Conservation (phyloP, 1,140 invertebrate species). For the Palaemon carinicauda region DNA sequence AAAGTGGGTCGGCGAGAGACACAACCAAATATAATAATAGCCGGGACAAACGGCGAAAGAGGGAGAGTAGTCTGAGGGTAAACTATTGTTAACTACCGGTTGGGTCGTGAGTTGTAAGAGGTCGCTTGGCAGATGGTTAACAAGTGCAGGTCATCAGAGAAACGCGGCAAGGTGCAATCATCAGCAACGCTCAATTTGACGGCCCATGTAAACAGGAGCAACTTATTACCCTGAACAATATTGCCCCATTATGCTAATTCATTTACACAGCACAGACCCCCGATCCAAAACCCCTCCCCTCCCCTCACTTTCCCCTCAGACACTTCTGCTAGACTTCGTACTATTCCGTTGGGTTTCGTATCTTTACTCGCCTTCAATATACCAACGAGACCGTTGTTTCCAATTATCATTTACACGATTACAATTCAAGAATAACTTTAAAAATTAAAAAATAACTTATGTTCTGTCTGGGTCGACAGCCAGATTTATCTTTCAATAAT, state of each 20-base stretch:
- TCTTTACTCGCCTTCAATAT: neutral
- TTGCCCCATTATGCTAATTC: conserved; percentile 57
- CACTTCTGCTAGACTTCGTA: neutral
- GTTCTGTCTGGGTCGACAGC: too few relatives aligned
- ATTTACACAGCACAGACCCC: conserved; percentile 50
- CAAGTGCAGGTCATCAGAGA: conserved; percentile 14
- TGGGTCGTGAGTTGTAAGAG: neutral
- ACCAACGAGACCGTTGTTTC: too few relatives aligned
- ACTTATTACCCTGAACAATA: conserved; percentile 55
- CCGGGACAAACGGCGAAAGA: neutral
- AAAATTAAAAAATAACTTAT: too few relatives aligned
- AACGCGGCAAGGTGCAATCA: conserved; percentile 52
- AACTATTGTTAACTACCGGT: neutral
- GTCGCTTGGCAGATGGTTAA: neutral
- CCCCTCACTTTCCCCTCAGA: too few relatives aligned
- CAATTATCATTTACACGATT: too few relatives aligned
- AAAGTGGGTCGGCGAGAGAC: too few relatives aligned
- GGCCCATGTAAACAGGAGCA: conserved; percentile 50
- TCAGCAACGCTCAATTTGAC: conserved; percentile 53
- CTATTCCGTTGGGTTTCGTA: conserved; percentile 27
- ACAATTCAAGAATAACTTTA: too few relatives aligned
- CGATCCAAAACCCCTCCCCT: neutral
- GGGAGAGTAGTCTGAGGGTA: neutral
- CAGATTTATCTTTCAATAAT: too few relatives aligned
- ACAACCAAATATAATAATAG: too few relatives aligned